Evolutionary conservation across 2,888 invertebrate species (phyloP).

Genomic region (Lithophane semibrunnea): DNA sequence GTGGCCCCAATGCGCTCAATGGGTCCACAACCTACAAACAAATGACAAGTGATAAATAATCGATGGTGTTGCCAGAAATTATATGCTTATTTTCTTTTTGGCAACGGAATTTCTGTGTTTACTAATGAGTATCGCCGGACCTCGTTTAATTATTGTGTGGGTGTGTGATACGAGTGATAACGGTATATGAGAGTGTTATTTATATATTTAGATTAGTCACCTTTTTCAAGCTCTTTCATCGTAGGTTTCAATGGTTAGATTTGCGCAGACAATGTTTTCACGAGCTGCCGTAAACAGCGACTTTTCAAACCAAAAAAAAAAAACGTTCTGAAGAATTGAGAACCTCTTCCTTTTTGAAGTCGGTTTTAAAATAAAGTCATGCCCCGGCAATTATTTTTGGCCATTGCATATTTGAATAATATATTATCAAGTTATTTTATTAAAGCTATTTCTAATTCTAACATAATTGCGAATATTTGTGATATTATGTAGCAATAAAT

Average conservation of each 20-base stretch:
- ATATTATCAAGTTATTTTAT: too few relatives aligned
- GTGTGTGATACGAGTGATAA: conserved; percentile 37
- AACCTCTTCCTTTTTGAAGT: too few relatives aligned
- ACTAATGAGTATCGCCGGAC: conserved; percentile 40
- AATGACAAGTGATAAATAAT: conserved; percentile 50
- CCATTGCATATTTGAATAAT: too few relatives aligned
- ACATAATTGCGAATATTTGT: too few relatives aligned
- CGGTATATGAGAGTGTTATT: conserved; percentile 25
- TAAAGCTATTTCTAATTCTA: too few relatives aligned
- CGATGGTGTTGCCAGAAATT: conserved; percentile 22
- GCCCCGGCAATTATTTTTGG: too few relatives aligned
- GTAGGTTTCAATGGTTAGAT: not conserved
- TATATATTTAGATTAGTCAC: conserved; percentile 5
- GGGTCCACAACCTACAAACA: conserved; percentile 55
- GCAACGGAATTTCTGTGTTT: conserved; percentile 44
- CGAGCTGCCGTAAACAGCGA: too few relatives aligned
- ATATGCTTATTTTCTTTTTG: conserved; percentile 23
- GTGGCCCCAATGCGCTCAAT: conserved; percentile 35
- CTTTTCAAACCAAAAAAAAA: not conserved
- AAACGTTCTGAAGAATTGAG: too few relatives aligned
- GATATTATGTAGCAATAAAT: not conserved
- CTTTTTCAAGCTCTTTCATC: not conserved
- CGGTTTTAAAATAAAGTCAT: not conserved
- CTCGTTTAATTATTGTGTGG: conserved; percentile 56
- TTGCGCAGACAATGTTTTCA: not conserved